Conservation (phyloP, 2,888 invertebrate species). For the Drosophila tanythrix region DNA sequence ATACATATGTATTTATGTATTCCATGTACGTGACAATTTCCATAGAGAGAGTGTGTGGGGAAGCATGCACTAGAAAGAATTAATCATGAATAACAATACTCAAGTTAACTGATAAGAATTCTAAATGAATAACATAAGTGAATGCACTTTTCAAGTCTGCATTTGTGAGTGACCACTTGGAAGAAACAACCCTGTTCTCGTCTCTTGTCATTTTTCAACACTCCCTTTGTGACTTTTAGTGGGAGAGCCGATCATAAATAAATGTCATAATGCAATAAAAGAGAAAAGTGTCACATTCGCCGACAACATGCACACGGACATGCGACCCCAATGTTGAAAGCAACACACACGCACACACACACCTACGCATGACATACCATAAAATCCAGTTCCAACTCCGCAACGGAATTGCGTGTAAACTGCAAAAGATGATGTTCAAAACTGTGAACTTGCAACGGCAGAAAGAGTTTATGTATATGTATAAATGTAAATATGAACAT, state of each 20-base stretch:
- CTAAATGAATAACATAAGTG: not conserved
- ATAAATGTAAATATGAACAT: constrained; percentile 1
- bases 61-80: constrained; percentile 17
- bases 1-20: constrained; percentile 1
- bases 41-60: constrained; percentile 15
- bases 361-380: constrained; percentile 21
- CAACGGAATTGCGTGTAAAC: constrained; percentile 58
- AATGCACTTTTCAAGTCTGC: not conserved
- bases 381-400: constrained; percentile 54
- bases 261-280: constrained; percentile 77
- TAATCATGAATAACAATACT: constrained; percentile 27
- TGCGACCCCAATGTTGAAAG: constrained; percentile 50
- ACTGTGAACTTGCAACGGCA: constrained; percentile 25
- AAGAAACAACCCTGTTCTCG: constrained; percentile 38
- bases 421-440: constrained; percentile 43
- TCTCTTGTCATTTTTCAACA: constrained; percentile 19
- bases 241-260: constrained; percentile 67
- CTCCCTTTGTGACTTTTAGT: constrained; percentile 21
- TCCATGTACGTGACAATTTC: constrained; percentile 36
- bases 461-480: constrained; percentile 10
- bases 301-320: constrained; percentile 47
- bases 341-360: constrained; percentile 6
- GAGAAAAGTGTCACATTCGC: constrained; percentile 66
- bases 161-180: constrained; percentile 32
- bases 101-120: constrained; percentile 23